These are phyloP conservation scores for Donacobius atricapilla DNA, from an alignment of 2,113 vertebrate genomes.

Conservation along the genomic window DNA sequence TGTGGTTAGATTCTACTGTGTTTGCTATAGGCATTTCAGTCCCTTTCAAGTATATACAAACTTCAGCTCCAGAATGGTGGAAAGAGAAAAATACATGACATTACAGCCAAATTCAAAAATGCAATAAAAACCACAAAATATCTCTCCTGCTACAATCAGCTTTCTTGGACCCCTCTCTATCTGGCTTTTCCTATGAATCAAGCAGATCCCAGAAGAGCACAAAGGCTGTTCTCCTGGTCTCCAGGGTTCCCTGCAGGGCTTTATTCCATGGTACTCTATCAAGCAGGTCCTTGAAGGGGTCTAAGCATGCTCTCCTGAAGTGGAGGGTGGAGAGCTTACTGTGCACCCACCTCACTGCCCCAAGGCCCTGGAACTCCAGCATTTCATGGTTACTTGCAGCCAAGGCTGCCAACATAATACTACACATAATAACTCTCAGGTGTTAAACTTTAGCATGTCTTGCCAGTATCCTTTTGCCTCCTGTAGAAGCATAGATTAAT, in stretches of 20 bases:
- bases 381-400: neutral
- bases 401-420: neutral
- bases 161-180: neutral
- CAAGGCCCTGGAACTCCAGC: too few species aligned
- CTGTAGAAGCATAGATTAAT: neutral
- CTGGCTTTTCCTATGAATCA: neutral
- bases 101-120: neutral
- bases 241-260: neutral
- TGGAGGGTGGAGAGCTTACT: neutral
- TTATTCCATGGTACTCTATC: neutral
- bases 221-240: neutral
- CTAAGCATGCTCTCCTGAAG: neutral
- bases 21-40: neutral
- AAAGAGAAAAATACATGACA: neutral
- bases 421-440: neutral
- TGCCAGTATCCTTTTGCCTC: neutral
- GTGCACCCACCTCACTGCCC: neutral
- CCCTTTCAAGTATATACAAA: neutral
- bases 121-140: neutral
- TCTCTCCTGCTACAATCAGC: neutral
- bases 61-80: neutral
- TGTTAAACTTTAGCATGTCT: neutral
- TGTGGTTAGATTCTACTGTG: neutral
- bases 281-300: neutral
- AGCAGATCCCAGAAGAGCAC: neutral